These are phyloP conservation scores for Meteorus colon DNA, from an alignment of 2,888 invertebrate genomes.

Conservation along the genomic window DNA sequence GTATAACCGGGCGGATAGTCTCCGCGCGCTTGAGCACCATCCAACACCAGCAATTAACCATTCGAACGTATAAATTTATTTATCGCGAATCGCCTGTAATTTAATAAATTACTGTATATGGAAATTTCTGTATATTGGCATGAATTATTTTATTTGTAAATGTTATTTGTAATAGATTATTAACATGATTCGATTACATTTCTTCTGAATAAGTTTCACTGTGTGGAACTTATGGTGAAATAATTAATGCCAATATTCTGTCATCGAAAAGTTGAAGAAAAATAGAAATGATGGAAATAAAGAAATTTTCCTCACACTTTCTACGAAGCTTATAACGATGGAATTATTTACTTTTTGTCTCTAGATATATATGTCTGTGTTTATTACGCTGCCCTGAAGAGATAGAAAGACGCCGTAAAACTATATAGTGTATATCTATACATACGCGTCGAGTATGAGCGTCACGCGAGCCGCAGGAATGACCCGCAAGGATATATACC, in stretches of 20 bases:
- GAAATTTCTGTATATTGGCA: background rate
- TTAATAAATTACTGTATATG: background rate
- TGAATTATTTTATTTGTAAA: too few species aligned
- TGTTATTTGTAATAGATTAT: too few species aligned
- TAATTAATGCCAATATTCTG: too few species aligned
- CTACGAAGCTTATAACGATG: too few species aligned
- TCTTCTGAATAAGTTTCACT: too few species aligned
- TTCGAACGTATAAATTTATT: slow-evolving; percentile 60
- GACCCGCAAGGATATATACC: slow-evolving; percentile 21
- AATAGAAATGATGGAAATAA: too few species aligned
- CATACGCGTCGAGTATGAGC: slow-evolving; percentile 16
- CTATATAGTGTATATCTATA: background rate
- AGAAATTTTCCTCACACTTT: background rate
- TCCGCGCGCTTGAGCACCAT: background rate
- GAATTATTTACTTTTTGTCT: background rate
- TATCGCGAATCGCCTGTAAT: background rate
- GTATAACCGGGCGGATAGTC: slow-evolving; percentile 57
- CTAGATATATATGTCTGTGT: background rate
- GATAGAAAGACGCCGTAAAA: slow-evolving; percentile 2
- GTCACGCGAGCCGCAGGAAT: slow-evolving; percentile 35
- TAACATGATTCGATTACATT: too few species aligned
- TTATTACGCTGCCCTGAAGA: slow-evolving; percentile 15
- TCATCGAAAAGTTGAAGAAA: too few species aligned
- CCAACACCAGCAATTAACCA: slow-evolving; percentile 62
- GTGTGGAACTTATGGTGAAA: too few species aligned